Evolutionary conservation across 2,797 vertebrate genomes (phyloP).

Genomic region (Amniataba percoides): DNA sequence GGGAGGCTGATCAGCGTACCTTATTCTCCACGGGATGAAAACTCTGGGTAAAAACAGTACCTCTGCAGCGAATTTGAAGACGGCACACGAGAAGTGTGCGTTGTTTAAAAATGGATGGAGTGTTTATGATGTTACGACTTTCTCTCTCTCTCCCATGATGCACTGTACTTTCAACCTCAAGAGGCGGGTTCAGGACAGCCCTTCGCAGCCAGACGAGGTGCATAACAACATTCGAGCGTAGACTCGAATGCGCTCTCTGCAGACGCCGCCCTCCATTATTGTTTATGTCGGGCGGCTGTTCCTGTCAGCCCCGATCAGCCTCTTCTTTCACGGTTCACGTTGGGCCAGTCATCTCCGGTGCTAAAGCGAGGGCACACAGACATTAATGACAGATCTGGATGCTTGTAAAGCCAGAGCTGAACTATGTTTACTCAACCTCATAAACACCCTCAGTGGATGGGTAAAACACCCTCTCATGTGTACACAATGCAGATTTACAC

Average conservation of each 20-base stretch:
- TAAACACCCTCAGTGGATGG: conserved; percentile 12
- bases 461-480: conserved; percentile 6
- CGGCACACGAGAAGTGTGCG: too few relatives aligned
- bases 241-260: conserved; percentile 21
- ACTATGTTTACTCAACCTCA: conserved; percentile 25
- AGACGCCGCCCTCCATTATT: conserved; percentile 32
- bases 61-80: background rate
- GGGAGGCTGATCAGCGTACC: background rate
- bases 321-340: conserved; percentile 30
- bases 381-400: conserved; percentile 10
- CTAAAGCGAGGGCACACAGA: conserved; percentile 17
- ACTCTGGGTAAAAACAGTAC: conserved; percentile 20
- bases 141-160: conserved; percentile 7
- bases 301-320: conserved; percentile 45
- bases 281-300: conserved; percentile 42
- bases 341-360: conserved; percentile 13
- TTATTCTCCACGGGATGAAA: background rate
- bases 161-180: conserved; percentile 16
- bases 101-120: background rate
- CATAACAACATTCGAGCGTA: conserved; percentile 8
- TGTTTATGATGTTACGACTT: background rate
- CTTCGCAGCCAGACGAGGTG: conserved; percentile 23
- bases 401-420: conserved; percentile 17
- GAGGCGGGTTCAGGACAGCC: conserved; percentile 15
- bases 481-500: conserved; percentile 20